Base-by-base conservation (phyloP, 2,888 invertebrate species). In the Volucella inflata region DNA sequence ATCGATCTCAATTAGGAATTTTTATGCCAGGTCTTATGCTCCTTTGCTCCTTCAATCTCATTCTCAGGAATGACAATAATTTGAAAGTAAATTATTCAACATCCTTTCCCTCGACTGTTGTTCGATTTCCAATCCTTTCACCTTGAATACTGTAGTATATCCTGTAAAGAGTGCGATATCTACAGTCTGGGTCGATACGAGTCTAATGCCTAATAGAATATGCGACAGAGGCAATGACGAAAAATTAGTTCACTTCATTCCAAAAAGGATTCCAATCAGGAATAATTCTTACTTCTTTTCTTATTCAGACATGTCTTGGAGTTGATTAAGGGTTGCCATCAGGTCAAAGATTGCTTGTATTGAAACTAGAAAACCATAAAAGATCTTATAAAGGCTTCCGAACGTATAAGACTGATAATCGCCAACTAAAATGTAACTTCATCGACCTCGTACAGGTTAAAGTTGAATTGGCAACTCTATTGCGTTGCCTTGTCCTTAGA, bases 1-100 rank as follows among this genome's bases (percentile, higher is more conserved):
- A 67, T 68, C 48, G 42, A 70, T 81, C 68, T 75, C 75, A 81
- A 70, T 75, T 75, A 75, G 55, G 42, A 16, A 53, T 6, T 38
- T 10, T 12, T 21, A 36, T 51, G 1, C 4, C 53, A 21, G n/a
- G 30, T 55, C 30, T 36, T 55, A 36, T 9, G n/a, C 0, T 16
- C 2, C 14, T 38, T 9, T 36, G 2, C 6, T 55, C 4, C 9
- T 9, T 38, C 36, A 16, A 57, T 12, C 21, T 2, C 1, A 2
- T 3, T 21, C 21, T 2, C 4, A 21, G 21, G 21, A 68, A 36
- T 44, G 44, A 46, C 44, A 55, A 68, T 14, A 12, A 30, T 38
- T 65, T 51, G 8, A 44, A 44, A 67, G 14, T 67, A 65, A 60
- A 55, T 46, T 9, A 60, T 64, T 44, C 53, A 72, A 36, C 44